Percentiles rank a stretch among this genome's conserved stretches.
Conservation (phyloP, 2,888 invertebrate genomes). For the Nomada fucata region DNA sequence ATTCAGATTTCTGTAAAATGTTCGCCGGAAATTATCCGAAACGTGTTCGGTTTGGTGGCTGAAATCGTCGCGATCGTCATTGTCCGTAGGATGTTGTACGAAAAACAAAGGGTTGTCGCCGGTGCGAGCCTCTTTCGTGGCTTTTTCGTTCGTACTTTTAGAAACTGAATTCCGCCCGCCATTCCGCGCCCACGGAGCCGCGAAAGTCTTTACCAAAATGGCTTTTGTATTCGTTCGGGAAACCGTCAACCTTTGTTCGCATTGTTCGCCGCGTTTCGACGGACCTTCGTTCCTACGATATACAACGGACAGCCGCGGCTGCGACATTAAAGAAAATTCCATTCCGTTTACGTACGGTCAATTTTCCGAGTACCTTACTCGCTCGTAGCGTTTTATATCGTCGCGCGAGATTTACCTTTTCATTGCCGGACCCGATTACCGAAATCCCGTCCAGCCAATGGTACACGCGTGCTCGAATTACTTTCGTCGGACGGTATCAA, state of each 20-base stretch:
- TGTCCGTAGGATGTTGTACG: background rate
- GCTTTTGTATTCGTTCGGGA: background rate
- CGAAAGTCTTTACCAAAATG: background rate
- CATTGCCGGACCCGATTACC: background rate
- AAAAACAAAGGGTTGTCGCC: constrained; percentile 11
- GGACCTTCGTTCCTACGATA: background rate
- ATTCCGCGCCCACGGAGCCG: background rate
- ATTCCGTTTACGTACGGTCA: background rate
- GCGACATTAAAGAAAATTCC: background rate
- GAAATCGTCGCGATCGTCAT: constrained; percentile 6
- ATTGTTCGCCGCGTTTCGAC: background rate
- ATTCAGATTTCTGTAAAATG: background rate
- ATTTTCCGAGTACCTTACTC: background rate
- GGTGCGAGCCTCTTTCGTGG: background rate
- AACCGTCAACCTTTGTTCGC: background rate
- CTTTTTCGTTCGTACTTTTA: constrained; percentile 2
- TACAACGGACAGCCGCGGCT: background rate
- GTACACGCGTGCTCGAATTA: background rate
- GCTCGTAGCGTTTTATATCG: background rate
- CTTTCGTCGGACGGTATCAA: constrained; percentile 11
- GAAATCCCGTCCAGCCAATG: background rate
- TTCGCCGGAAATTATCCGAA: background rate
- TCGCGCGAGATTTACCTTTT: background rate
- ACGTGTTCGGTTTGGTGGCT: background rate
- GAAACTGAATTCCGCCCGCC: background rate